Conservation (phyloP, 2,888 invertebrate genomes). For the Tuberolachnus salignus region DNA sequence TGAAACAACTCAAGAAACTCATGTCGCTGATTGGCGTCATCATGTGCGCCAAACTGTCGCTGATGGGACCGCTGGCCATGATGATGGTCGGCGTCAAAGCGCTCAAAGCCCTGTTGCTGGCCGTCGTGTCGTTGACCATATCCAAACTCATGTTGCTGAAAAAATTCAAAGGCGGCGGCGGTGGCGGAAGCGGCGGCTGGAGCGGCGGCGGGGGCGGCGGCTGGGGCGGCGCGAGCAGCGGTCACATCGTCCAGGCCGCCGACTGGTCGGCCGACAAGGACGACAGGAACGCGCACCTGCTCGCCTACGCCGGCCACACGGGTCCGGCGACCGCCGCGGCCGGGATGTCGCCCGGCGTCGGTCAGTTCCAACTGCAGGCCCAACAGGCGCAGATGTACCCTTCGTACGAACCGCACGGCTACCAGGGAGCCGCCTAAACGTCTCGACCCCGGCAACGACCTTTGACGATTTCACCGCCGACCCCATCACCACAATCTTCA, state of each 20-base stretch:
- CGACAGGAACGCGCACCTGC: conserved; percentile 39
- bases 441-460: not conserved
- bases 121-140: conserved; percentile 58
- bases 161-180: conserved; percentile 57
- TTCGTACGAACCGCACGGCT: conserved; percentile 31
- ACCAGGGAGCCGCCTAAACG: conserved; percentile 28
- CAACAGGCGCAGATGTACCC: conserved; percentile 27
- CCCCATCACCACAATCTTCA: not conserved
- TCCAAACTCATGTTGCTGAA: conserved; percentile 60
- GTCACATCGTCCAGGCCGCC: conserved; percentile 15
- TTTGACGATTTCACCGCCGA: too few species aligned
- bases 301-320: conserved; percentile 28
- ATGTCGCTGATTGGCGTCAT: conserved; percentile 60
- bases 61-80: conserved; percentile 60
- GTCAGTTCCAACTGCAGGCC: not conserved
- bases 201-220: not conserved
- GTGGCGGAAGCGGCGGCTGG: conserved; percentile 11
- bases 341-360: not conserved
- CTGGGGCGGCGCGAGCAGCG: not conserved
- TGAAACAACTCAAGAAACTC: conserved; percentile 60
- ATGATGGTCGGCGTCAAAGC: conserved; percentile 59
- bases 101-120: conserved; percentile 59
- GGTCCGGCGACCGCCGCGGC: conserved; percentile 7
- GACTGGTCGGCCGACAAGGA: conserved; percentile 49
- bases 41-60: conserved; percentile 59